phyloP scores from a whole-genome alignment of 2,888 invertebrate genomes.

The Drosophila barbarae region DNA sequence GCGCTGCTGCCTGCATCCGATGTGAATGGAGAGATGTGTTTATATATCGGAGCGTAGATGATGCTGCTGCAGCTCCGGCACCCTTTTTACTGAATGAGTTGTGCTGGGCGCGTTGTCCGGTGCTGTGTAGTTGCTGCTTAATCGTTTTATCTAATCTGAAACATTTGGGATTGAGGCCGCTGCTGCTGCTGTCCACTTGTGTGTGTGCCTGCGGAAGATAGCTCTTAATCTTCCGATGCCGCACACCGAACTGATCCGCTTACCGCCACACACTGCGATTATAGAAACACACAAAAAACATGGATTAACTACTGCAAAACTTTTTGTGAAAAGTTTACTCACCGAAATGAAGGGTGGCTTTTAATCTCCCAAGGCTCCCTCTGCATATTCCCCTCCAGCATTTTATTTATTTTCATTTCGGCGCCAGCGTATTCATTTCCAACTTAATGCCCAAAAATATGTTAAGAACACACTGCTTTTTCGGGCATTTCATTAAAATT shows the following conservation, averaged over 20 bases:
- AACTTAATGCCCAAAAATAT: conserved; percentile 11
- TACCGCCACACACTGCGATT: conserved; percentile 11
- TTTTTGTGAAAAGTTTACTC: conserved; percentile 9
- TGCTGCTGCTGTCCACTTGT: conserved; percentile 14
- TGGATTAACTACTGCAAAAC: conserved; percentile 12
- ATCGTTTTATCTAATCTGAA: conserved; percentile 68
- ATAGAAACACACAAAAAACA: conserved; percentile 17
- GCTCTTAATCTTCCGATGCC: conserved; percentile 18
- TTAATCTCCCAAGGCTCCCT: conserved; percentile 6
- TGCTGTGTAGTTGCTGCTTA: conserved; percentile 53
- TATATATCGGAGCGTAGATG: conserved; percentile 27
- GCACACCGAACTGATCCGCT: conserved; percentile 15
- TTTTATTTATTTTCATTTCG: neutral
- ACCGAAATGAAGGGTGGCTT: conserved; percentile 3
- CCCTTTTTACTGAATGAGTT: conserved; percentile 62
- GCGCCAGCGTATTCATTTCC: neutral
- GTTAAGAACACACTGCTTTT: conserved; percentile 1
- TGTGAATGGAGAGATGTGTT: conserved; percentile 19
- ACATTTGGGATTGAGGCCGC: conserved; percentile 35
- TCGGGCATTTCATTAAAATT: neutral
- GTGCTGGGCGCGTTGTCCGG: conserved; percentile 40
- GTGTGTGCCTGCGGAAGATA: conserved; percentile 17
- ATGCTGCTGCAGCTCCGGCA: conserved; percentile 35
- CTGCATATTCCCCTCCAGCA: neutral
- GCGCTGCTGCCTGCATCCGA: conserved; percentile 13